These are phyloP conservation scores for Macaria liturata DNA, from an alignment of 2,888 invertebrate genomes.

Conservation along the genomic window DNA sequence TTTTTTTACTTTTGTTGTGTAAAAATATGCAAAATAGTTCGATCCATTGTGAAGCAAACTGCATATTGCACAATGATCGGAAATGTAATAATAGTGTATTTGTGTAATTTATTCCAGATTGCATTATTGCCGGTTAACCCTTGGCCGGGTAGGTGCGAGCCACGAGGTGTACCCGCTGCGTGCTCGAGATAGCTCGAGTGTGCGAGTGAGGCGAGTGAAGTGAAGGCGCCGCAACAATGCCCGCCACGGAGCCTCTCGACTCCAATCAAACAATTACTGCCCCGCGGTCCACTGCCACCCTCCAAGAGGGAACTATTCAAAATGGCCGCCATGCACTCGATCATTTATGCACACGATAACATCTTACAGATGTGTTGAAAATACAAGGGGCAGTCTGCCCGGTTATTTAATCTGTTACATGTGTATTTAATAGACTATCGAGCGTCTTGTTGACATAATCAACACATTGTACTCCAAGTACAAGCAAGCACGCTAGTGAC, in stretches of 20 bases:
- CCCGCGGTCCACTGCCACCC: slow-evolving; percentile 76
- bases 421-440: too few species aligned
- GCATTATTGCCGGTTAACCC: slow-evolving; percentile 66
- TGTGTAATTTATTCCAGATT: slow-evolving; percentile 16
- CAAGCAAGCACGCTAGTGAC: too few species aligned
- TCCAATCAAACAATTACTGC: slow-evolving; percentile 83
- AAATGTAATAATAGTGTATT: slow-evolving; percentile 17
- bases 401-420: too few species aligned
- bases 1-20: slow-evolving; percentile 36
- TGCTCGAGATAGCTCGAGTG: slow-evolving; percentile 54
- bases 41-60: neutral
- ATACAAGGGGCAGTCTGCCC: slow-evolving; percentile 19
- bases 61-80: neutral
- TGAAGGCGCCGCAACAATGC: slow-evolving; percentile 66
- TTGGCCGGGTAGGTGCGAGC: slow-evolving; percentile 71
- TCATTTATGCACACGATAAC: slow-evolving; percentile 68
- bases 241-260: slow-evolving; percentile 80
- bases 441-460: too few species aligned
- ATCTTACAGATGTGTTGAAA: slow-evolving; percentile 42
- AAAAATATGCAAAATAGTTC: slow-evolving; percentile 28
- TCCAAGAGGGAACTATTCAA: slow-evolving; percentile 73
- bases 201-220: slow-evolving; percentile 43
- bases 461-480: too few species aligned
- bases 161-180: slow-evolving; percentile 50
- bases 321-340: slow-evolving; percentile 67